A percentile compares a stretch with the other conserved stretches of the same genome.
These are phyloP conservation scores for Vombatus ursinus DNA, from an alignment of 2,113 vertebrate genomes.

Conservation along the genomic window DNA sequence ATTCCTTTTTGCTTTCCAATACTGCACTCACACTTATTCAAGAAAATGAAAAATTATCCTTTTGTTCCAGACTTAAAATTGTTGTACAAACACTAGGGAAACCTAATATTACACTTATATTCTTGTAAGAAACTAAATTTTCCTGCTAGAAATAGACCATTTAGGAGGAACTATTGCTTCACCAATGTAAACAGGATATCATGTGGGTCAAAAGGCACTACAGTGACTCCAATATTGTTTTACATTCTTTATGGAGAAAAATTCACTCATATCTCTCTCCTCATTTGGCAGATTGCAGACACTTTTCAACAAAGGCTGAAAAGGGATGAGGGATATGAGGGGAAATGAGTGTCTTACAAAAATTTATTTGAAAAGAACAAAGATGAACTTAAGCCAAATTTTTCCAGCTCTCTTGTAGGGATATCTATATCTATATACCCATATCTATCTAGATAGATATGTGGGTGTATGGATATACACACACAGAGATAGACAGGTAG, in stretches of 20 bases:
- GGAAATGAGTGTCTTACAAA: constrained; percentile 17
- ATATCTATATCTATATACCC: background rate
- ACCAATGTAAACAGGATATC: background rate
- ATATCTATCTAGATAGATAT: no score
- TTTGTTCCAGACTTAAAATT: background rate
- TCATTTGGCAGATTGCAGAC: no score
- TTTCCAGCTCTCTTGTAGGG: background rate
- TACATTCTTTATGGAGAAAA: background rate
- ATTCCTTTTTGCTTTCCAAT: background rate
- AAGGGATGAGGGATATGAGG: background rate
- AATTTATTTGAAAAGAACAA: constrained; percentile 37
- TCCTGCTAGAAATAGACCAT: background rate
- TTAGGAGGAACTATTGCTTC: background rate
- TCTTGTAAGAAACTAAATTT: background rate
- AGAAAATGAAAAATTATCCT: background rate
- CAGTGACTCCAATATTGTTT: background rate
- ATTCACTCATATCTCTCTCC: background rate
- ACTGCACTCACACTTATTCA: background rate
- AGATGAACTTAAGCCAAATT: constrained; percentile 31
- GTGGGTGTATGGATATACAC: no score
- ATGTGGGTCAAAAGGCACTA: background rate
- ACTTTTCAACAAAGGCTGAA: no score
- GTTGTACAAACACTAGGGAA: background rate
- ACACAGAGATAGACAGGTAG: no score
- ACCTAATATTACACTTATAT: background rate